These are phyloP conservation scores for Beroe ovata DNA, from an alignment of 37 sponge, comb jelly and placozoan species.

Conservation along the genomic window DNA sequence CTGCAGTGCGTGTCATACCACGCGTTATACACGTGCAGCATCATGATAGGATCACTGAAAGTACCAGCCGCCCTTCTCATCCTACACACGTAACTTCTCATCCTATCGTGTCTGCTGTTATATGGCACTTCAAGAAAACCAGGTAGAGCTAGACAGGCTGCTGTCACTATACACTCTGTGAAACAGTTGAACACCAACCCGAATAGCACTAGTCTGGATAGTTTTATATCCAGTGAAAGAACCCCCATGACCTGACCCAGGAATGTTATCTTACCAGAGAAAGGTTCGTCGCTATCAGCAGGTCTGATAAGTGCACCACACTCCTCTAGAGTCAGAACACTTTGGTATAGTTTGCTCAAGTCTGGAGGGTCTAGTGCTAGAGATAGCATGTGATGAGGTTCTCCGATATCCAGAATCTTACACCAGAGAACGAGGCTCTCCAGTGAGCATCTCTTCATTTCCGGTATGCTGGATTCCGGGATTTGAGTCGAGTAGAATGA, in stretches of 20 bases:
- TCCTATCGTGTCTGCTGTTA: not conserved
- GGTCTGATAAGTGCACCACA: conserved; percentile 64
- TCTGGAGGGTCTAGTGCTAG: conserved; percentile 86
- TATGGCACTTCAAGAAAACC: conserved; percentile 3
- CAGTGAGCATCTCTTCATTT: conserved; percentile 88
- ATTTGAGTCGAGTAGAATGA: conserved; percentile 70
- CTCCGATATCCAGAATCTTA: conserved; percentile 88
- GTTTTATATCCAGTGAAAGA: conserved; percentile 81
- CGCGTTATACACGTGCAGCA: conserved; percentile 81
- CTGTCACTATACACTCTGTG: conserved; percentile 70
- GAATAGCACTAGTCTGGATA: conserved; percentile 82
- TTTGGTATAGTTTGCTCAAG: conserved; percentile 75
- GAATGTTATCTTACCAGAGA: conserved; percentile 90
- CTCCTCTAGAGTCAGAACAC: conserved; percentile 87
- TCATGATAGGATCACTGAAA: conserved; percentile 85
- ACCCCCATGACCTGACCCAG: conserved; percentile 77
- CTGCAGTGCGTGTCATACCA: conserved; percentile 68
- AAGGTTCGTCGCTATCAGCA: conserved; percentile 72
- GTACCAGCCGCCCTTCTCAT: conserved; percentile 72
- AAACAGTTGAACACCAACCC: conserved; percentile 93
- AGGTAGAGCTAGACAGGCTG: conserved; percentile 20
- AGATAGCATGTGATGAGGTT: conserved; percentile 77
- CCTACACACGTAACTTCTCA: conserved; percentile 70
- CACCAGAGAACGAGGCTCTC: conserved; percentile 78
- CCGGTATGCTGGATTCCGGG: conserved; percentile 76